These are phyloP conservation scores for Ciconia nigra DNA, from an alignment of 2,797 vertebrate genomes.

Conservation along the genomic window DNA sequence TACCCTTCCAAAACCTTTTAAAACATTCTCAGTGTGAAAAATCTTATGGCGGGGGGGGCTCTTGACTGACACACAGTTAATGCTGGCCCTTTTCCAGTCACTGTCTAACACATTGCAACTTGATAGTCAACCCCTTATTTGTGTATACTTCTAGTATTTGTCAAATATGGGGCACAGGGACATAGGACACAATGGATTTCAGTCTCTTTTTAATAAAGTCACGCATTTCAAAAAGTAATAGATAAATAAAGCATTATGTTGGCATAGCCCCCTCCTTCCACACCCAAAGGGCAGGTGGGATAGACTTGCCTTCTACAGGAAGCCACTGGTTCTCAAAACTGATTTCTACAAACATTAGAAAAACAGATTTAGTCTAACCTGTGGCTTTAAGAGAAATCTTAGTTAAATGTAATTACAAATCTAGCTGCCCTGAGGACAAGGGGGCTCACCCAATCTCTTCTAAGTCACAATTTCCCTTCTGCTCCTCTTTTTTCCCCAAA, in stretches of 20 bases:
- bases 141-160: not conserved
- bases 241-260: not conserved
- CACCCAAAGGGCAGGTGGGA: not conserved
- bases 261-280: not conserved
- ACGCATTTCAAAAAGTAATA: not conserved
- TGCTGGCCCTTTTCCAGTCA: not conserved
- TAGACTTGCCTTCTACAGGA: not conserved
- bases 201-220: not conserved
- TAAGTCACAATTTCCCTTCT: not conserved
- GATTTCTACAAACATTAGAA: not conserved
- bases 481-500: not conserved
- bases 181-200: not conserved
- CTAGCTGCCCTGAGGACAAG: not conserved
- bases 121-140: not conserved
- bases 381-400: not conserved
- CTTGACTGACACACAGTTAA: not conserved
- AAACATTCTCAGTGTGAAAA: not conserved
- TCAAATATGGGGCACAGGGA: not conserved
- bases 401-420: not conserved
- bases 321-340: not conserved
- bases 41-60: rapidly evolving
- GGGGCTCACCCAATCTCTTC: not conserved
- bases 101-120: not conserved
- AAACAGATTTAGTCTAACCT: not conserved
- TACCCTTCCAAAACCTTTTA: not conserved